These are phyloP conservation scores for Dasysyrphus tricinctus DNA, from an alignment of 2,888 invertebrate species.

Conservation along the genomic window DNA sequence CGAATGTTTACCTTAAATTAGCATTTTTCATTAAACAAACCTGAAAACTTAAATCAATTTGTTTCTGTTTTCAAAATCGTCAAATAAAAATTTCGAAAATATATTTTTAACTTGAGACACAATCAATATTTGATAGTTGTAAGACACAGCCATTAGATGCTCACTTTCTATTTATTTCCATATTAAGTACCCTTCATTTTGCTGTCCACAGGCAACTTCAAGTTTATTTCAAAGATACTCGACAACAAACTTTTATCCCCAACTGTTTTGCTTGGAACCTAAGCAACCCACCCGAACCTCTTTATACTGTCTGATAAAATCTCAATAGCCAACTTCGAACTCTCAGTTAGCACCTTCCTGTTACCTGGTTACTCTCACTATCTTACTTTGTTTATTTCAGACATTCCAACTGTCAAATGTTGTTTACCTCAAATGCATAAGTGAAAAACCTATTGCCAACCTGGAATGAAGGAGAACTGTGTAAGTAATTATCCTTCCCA, in stretches of 20 bases:
- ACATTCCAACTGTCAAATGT: slow-evolving; percentile 63
- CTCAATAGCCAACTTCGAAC: slow-evolving; percentile 1
- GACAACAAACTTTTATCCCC: not conserved
- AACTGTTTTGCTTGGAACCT: not conserved
- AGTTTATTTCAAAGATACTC: too few species aligned
- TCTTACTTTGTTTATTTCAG: slow-evolving; percentile 46
- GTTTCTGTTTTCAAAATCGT: too few species aligned
- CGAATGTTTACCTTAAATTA: too few species aligned
- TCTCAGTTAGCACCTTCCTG: not conserved
- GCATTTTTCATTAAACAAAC: too few species aligned
- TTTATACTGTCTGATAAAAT: slow-evolving; percentile 2
- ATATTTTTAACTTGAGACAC: too few species aligned
- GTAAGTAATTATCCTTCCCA: slow-evolving; percentile 38
- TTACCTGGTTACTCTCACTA: not conserved
- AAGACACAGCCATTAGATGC: too few species aligned
- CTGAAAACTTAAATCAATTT: too few species aligned
- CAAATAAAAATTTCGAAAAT: too few species aligned
- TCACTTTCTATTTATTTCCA: too few species aligned
- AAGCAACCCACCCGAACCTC: not conserved
- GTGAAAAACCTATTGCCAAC: slow-evolving; percentile 7
- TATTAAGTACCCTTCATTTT: too few species aligned
- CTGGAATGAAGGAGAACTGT: slow-evolving; percentile 65
- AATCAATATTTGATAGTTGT: too few species aligned
- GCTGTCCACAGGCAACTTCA: too few species aligned
- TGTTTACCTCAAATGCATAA: slow-evolving; percentile 63